Conservation (phyloP, 2,113 vertebrate species). For the Macquaria ambigua region DNA sequence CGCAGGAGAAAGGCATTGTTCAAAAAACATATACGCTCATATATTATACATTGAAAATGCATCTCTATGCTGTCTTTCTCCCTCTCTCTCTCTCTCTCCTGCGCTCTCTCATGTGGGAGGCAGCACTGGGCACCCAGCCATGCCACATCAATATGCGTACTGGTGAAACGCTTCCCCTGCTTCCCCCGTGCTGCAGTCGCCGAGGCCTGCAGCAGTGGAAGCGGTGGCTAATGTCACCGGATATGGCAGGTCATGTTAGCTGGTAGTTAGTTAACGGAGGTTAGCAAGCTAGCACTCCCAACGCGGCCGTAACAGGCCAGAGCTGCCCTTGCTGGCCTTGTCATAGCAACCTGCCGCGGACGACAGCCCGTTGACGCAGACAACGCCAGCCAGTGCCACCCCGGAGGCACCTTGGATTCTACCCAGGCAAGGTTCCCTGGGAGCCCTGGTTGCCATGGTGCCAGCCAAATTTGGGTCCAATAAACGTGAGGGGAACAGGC, state of each 20-base stretch:
- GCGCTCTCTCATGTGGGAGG: conserved; percentile 79
- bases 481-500: conserved; percentile 75
- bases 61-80: conserved; percentile 62
- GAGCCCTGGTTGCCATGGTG: conserved; percentile 85
- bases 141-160: conserved; percentile 83
- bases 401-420: conserved; percentile 82
- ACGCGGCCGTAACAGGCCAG: conserved; percentile 17
- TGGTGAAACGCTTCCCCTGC: conserved; percentile 75
- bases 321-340: conserved; percentile 48
- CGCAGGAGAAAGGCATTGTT: conserved; percentile 59
- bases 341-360: conserved; percentile 58
- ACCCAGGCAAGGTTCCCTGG: conserved; percentile 84
- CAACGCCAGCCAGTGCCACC: conserved; percentile 78
- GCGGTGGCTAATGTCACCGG: conserved; percentile 64
- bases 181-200: conserved; percentile 46
- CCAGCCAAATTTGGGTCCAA: conserved; percentile 85
- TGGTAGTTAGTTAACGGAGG: conserved; percentile 68
- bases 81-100: conserved; percentile 56
- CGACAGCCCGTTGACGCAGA: conserved; percentile 66
- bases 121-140: conserved; percentile 83
- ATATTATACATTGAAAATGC: conserved; percentile 73
- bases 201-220: conserved; percentile 60
- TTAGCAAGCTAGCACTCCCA: conserved; percentile 62
- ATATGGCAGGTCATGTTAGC: conserved; percentile 71
- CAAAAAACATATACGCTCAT: conserved; percentile 72